Evolutionary conservation across 2,113 vertebrate genomes (phyloP), one percentile per base, ranked within the genome.

Genomic region (Microcebus ravelobensis): DNA sequence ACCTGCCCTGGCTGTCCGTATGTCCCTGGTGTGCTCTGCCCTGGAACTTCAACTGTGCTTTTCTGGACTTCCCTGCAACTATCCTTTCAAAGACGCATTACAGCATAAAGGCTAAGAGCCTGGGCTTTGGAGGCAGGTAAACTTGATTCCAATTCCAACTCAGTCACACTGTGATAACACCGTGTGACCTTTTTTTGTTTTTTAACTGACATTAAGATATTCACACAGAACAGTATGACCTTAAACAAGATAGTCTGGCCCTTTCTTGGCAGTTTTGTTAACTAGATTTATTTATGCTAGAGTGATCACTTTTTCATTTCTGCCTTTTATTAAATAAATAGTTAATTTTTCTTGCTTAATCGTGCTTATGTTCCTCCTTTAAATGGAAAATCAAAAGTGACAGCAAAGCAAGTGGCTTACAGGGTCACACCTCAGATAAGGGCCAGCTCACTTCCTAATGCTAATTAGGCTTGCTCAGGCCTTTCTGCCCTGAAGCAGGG

Each of bases 271-370:
- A n/a, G 13, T 70, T 95, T 55, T 67, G 31, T 91, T 93, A 50
- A 29, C 42, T 2, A 55, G 31, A 63, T 61, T 57, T 89, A 48
- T 25, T 8, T 31, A 85, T 93, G 77, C 83, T 73, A 68, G 31
- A 23, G 87, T 89, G 42, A 63, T 86, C 82, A 77, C 13, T 89
- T 96, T 96, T 96, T 95, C 85, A 93, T 91, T 97, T 97, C 94
- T 96, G 81, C 70, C 45, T 84, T 85, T 89, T 92, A 42, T 76
- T 87, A 70, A 27, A 59, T 34, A 42, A 27, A 52, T 27, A 42
- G 29, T 81, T 80, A 70, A 23, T 50, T 31, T 55, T 88, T 96
- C 59, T 93, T 93, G 92, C 90, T 96, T 91, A 91, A 85, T 68
- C 1, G 3, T 23, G 59, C 45, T 77, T 21, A 23, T 61, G 86